phyloP scores from a whole-genome alignment of 37 sponge, comb jelly and placozoan species.

The Chondrosia reniformis region DNA sequence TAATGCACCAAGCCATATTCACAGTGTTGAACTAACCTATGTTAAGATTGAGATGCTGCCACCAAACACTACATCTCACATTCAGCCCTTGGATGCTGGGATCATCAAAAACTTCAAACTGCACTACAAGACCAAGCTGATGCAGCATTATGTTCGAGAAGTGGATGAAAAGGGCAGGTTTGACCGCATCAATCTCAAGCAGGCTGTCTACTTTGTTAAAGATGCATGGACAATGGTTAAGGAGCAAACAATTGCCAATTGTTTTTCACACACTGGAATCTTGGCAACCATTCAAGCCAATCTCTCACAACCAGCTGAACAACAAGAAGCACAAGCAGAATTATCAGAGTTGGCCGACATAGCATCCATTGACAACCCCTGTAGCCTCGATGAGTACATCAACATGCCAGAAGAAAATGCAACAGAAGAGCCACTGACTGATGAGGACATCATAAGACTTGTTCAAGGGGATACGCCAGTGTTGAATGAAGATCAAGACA shows the following conservation, averaged over 20 bases:
- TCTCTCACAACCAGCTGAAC: too few relatives aligned
- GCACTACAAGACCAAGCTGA: conserved; percentile 20
- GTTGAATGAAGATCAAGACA: background rate
- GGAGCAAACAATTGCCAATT: conserved; percentile 16
- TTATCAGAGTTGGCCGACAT: too few relatives aligned
- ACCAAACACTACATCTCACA: conserved; percentile 25
- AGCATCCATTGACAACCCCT: background rate
- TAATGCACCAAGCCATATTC: conserved; percentile 18
- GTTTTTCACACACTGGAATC: conserved; percentile 13
- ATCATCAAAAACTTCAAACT: conserved; percentile 30
- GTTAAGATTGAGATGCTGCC: background rate
- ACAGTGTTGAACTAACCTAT: background rate
- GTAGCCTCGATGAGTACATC: background rate
- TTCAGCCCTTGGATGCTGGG: conserved; percentile 37
- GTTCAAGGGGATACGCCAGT: conserved; percentile 10
- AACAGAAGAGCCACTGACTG: conserved; percentile 10
- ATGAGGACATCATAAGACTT: conserved; percentile 9
- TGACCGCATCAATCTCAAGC: conserved; percentile 4
- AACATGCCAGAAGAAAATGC: background rate
- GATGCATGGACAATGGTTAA: conserved; percentile 6
- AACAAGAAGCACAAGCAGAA: too few relatives aligned
- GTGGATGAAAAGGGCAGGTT: background rate
- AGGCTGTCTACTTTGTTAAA: conserved; percentile 20
- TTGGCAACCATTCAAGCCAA: conserved; percentile 14
- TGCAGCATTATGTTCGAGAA: conserved; percentile 3